Conservation (phyloP, 2,888 invertebrate species). For the Stenodera caucasica region DNA sequence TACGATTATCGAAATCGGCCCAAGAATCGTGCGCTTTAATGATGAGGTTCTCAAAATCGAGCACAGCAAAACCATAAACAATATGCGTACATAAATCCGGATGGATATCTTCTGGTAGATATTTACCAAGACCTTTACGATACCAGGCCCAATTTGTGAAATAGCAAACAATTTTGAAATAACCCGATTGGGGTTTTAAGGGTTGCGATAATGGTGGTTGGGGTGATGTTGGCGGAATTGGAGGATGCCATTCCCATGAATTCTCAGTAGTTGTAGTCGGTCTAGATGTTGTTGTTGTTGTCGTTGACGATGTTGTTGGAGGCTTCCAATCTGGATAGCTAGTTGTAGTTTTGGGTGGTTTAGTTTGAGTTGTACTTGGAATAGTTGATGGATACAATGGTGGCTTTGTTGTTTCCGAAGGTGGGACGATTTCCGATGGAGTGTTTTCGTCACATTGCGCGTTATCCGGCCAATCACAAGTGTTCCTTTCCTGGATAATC, state of each 20-base stretch:
- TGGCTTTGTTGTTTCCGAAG: constrained; percentile 26
- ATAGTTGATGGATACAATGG: constrained; percentile 38
- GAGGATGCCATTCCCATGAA: constrained; percentile 46
- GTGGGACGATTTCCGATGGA: constrained; percentile 19
- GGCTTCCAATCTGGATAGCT: constrained; percentile 27
- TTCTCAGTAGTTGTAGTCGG: constrained; percentile 30
- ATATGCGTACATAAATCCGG: constrained; percentile 88
- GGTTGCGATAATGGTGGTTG: constrained; percentile 55
- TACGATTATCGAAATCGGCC: constrained; percentile 87
- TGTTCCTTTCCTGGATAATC: constrained; percentile 58
- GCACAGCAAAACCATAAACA: constrained; percentile 91
- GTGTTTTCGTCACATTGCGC: constrained; percentile 59
- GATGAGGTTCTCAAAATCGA: constrained; percentile 77
- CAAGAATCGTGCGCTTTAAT: constrained; percentile 86
- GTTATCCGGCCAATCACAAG: constrained; percentile 73
- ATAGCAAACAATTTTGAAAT: constrained; percentile 84
- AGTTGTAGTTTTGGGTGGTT: constrained; percentile 19
- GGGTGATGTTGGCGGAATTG: constrained; percentile 49
- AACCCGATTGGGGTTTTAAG: constrained; percentile 62
- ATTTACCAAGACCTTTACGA: constrained; percentile 78
- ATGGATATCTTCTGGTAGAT: constrained; percentile 83
- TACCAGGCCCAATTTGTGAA: constrained; percentile 97
- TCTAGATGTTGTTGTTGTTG: constrained; percentile 41
- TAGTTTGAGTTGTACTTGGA: constrained; percentile 28
- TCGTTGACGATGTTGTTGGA: constrained; percentile 38